Conservation (phyloP, 2,797 vertebrate species). For the Chaetophractus vellerosus region DNA sequence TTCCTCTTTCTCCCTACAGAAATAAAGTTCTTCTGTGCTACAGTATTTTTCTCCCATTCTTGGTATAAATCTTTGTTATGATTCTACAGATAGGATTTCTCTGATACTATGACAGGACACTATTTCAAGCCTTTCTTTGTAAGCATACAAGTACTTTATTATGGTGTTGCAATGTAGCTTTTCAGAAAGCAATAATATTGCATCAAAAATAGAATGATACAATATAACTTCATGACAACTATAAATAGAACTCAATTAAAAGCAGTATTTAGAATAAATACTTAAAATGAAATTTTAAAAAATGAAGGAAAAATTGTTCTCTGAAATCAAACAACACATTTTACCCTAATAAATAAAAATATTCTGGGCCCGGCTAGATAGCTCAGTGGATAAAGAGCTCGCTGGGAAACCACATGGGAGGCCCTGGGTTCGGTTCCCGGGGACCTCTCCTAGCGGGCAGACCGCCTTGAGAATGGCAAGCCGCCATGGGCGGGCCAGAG, state of each 20-base stretch:
- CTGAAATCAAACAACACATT: slow-evolving; percentile 45
- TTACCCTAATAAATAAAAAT: slow-evolving; percentile 57
- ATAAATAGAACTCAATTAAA: slow-evolving; percentile 49
- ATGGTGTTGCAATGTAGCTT: neutral
- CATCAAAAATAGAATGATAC: neutral
- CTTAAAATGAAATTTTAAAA: slow-evolving; percentile 10
- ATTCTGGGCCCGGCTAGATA: too few relatives aligned
- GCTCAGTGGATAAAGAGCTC: too few relatives aligned
- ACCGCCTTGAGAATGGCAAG: too few relatives aligned
- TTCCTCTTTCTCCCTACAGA: neutral
- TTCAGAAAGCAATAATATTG: slow-evolving; percentile 51
- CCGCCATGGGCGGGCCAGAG: too few relatives aligned
- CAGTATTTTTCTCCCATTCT: neutral
- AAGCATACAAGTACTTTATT: neutral
- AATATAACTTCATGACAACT: slow-evolving; percentile 14
- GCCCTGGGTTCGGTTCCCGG: too few relatives aligned
- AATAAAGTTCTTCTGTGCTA: neutral
- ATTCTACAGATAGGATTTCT: neutral
- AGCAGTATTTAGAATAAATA: slow-evolving; percentile 10
- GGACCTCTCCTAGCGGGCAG: too few relatives aligned
- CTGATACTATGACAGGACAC: neutral
- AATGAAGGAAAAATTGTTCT: slow-evolving; percentile 28
- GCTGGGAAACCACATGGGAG: too few relatives aligned
- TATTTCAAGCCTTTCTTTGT: slow-evolving; percentile 16
- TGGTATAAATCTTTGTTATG: neutral